These are phyloP conservation scores for Pan paniscus DNA, from an alignment of 2,113 vertebrate genomes.

Conservation along the genomic window DNA sequence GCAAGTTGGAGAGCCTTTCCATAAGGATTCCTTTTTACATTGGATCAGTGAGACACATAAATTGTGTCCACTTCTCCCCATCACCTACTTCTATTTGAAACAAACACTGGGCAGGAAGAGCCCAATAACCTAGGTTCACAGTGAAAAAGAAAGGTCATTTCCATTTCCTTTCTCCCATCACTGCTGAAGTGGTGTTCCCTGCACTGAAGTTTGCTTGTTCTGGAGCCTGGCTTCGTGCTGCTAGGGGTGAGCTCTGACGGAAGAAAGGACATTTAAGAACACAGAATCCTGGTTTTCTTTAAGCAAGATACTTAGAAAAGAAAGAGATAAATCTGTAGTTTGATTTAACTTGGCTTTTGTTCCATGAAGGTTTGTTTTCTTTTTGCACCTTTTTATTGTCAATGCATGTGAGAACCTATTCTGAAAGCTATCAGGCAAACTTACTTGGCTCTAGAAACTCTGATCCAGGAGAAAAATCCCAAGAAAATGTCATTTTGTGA, in stretches of 20 bases:
- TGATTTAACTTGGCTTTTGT: constrained; percentile 24
- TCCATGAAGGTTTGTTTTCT: not conserved
- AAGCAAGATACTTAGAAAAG: constrained; percentile 1
- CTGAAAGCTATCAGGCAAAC: not conserved
- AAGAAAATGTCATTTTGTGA: not conserved
- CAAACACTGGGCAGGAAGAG: not conserved
- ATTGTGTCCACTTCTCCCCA: not conserved
- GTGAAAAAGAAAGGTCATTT: not conserved
- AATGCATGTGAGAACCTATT: not conserved
- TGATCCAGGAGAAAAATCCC: not conserved
- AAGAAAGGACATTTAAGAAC: not conserved
- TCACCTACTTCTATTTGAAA: not conserved
- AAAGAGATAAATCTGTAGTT: not conserved
- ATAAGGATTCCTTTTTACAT: not conserved
- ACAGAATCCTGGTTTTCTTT: not conserved
- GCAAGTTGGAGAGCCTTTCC: not conserved
- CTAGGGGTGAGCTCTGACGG: not conserved
- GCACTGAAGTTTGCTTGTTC: not conserved
- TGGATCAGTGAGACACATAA: not conserved
- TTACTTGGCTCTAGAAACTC: not conserved
- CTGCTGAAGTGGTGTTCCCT: not conserved
- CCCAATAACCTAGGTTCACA: not conserved
- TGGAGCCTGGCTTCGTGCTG: not conserved
- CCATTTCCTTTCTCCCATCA: not conserved
- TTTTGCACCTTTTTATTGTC: not conserved